These are phyloP conservation scores for Mythimna loreyi DNA, from an alignment of 2,888 invertebrate species.

Conservation along the genomic window DNA sequence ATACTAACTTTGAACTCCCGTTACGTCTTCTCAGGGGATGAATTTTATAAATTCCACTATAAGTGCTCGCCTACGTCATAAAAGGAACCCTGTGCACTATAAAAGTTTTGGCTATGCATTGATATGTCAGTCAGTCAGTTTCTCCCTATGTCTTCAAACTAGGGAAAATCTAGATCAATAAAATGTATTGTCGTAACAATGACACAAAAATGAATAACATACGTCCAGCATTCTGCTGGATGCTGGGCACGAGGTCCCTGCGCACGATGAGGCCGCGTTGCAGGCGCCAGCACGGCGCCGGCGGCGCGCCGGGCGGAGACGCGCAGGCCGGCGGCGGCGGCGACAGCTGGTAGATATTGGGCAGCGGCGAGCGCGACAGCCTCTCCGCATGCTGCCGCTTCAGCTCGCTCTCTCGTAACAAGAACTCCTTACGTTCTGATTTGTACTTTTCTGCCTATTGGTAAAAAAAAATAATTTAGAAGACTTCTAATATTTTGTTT, in stretches of 20 bases:
- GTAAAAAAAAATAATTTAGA: background rate
- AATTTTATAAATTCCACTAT: no score
- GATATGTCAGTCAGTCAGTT: no score
- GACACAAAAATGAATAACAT: background rate
- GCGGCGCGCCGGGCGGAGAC: conserved; percentile 13
- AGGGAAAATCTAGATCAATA: background rate
- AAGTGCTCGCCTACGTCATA: no score
- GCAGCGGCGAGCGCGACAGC: conserved; percentile 68
- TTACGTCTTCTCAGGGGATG: no score
- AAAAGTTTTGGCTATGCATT: no score
- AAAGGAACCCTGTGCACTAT: no score
- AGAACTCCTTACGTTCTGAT: conserved; percentile 65
- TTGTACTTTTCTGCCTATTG: conserved; percentile 67
- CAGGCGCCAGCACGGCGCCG: conserved; percentile 53
- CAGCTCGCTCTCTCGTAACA: conserved; percentile 70
- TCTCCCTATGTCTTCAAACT: background rate
- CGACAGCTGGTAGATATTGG: conserved; percentile 73
- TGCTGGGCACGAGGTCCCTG: conserved; percentile 39
- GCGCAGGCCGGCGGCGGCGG: background rate
- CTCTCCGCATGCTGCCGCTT: conserved; percentile 72
- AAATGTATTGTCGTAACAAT: background rate
- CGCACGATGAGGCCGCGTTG: conserved; percentile 64
- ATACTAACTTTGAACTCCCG: no score
- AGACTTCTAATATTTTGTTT: background rate
- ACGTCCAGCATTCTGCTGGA: conserved; percentile 50